These are phyloP conservation scores for Gymnopithys bicolor DNA, from an alignment of 2,797 vertebrate genomes.

Conservation along the genomic window DNA sequence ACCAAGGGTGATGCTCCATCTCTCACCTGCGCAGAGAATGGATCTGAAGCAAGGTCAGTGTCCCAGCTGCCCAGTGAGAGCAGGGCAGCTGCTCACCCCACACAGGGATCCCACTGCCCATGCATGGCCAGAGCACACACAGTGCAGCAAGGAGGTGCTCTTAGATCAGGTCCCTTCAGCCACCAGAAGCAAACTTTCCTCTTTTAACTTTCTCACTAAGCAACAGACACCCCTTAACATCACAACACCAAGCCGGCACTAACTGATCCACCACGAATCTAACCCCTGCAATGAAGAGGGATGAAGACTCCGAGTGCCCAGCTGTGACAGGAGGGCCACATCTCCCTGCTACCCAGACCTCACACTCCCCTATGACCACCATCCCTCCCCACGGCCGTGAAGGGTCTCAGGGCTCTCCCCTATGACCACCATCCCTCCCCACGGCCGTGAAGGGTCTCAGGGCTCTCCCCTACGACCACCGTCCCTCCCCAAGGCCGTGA, in stretches of 20 bases:
- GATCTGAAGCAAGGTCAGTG: rapidly evolving
- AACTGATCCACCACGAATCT: rapidly evolving
- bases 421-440: too few species aligned
- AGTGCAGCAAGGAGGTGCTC: rapidly evolving
- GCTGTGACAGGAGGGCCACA: rapidly evolving
- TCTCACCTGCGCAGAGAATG: rapidly evolving
- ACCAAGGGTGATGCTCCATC: rapidly evolving
- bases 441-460: too few species aligned
- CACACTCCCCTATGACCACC: rapidly evolving
- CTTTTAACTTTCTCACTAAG: background rate
- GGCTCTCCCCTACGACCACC: too few species aligned
- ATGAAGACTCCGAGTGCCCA: rapidly evolving
- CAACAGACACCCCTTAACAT: rapidly evolving
- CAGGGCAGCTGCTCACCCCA: rapidly evolving
- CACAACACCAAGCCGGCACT: rapidly evolving
- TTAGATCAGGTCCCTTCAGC: background rate
- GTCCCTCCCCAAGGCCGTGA: too few species aligned
- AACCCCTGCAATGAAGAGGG: rapidly evolving
- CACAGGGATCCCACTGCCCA: background rate
- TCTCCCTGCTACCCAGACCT: rapidly evolving
- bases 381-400: rapidly evolving
- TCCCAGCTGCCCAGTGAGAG: rapidly evolving
- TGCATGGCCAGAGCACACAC: rapidly evolving
- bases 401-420: rapidly evolving
- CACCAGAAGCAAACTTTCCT: background rate